Conservation (phyloP, 1,140 invertebrate species). For the Vollenhovia emeryi region DNA sequence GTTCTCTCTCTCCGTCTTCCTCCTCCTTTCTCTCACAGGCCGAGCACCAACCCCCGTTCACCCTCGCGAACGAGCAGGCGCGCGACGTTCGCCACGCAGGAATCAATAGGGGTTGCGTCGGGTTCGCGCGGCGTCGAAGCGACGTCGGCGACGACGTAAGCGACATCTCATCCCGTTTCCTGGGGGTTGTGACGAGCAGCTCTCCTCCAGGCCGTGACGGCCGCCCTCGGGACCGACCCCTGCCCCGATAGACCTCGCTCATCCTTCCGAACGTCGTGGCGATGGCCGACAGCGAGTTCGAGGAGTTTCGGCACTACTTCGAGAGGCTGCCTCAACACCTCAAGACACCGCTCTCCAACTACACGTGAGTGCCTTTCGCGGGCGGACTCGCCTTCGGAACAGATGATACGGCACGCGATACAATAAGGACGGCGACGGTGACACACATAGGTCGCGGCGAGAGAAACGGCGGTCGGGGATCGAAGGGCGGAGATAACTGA, state of each 20-base stretch:
- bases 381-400: neutral
- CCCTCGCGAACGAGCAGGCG: slow-evolving; percentile 71
- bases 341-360: slow-evolving; percentile 89
- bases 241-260: slow-evolving; percentile 13
- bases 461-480: neutral
- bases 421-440: neutral
- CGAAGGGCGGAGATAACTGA: neutral
- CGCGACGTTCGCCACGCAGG: slow-evolving; percentile 70
- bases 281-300: slow-evolving; percentile 97
- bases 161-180: slow-evolving; percentile 63
- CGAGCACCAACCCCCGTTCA: neutral
- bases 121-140: slow-evolving; percentile 57
- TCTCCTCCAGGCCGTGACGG: slow-evolving; percentile 67
- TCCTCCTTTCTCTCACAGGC: slow-evolving; percentile 20
- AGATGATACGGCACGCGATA: slow-evolving; percentile 1
- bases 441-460: neutral
- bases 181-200: slow-evolving; percentile 66
- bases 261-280: slow-evolving; percentile 27
- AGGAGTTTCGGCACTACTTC: slow-evolving; percentile 95
- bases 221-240: slow-evolving; percentile 70
- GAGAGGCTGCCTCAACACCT: slow-evolving; percentile 92
- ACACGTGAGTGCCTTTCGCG: slow-evolving; percentile 86
- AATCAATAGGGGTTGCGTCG: slow-evolving; percentile 77
- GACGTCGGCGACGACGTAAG: slow-evolving; percentile 68
- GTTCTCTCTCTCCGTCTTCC: slow-evolving; percentile 7